Evolutionary conservation across 1,140 invertebrate genomes (phyloP).

Genomic region (Leptonema lineaticorne): DNA sequence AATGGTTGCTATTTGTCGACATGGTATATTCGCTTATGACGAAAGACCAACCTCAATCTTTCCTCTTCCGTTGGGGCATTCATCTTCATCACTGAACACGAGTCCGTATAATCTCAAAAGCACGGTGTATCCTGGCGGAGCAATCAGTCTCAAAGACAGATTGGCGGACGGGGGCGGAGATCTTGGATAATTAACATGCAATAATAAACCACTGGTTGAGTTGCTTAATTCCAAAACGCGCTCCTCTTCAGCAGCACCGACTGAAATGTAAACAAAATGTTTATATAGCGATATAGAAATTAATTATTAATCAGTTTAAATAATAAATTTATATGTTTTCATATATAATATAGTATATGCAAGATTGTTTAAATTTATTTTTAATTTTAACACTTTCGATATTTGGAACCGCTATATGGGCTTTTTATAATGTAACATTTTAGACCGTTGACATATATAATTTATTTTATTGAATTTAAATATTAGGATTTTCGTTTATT

Average conservation of each 20-base stretch:
- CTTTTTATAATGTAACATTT: too few relatives aligned
- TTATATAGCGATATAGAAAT: background rate
- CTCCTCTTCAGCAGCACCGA: slow-evolving; percentile 44
- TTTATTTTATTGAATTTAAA: too few relatives aligned
- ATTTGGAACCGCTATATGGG: too few relatives aligned
- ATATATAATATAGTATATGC: too few relatives aligned
- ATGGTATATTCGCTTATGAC: too few relatives aligned
- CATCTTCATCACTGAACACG: slow-evolving; percentile 46
- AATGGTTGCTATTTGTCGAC: too few relatives aligned
- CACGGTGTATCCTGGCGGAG: slow-evolving; percentile 60
- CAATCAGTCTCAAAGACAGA: slow-evolving; percentile 58
- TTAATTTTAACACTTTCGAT: too few relatives aligned
- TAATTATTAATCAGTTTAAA: background rate
- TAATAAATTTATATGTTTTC: background rate
- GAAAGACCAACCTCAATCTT: slow-evolving; percentile 41
- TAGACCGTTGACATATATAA: too few relatives aligned
- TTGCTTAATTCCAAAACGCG: slow-evolving; percentile 46
- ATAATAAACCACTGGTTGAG: slow-evolving; percentile 47
- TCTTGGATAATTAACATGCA: slow-evolving; percentile 61
- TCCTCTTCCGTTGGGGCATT: slow-evolving; percentile 29
- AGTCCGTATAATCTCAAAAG: slow-evolving; percentile 55
- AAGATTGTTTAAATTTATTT: too few relatives aligned
- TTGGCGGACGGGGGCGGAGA: slow-evolving; percentile 53
- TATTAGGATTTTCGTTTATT: too few relatives aligned
- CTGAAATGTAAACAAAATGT: slow-evolving; percentile 16